Evolutionary conservation across 2,113 vertebrate genomes (phyloP).

Genomic region (Cebus imitator): DNA sequence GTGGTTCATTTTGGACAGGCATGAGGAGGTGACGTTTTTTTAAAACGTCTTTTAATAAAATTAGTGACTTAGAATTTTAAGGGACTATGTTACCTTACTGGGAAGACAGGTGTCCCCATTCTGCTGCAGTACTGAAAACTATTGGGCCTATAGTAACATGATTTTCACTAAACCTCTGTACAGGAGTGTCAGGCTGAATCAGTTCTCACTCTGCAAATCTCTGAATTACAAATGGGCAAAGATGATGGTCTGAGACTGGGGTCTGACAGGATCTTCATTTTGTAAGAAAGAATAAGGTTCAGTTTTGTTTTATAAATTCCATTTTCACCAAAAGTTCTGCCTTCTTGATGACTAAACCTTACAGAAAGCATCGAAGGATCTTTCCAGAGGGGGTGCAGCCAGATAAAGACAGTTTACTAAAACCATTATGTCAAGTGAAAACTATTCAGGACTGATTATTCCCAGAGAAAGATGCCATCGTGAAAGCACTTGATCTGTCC

Average conservation of each 20-base stretch:
- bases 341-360: not conserved
- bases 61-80: not conserved
- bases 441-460: not conserved
- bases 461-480: not conserved
- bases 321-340: not conserved
- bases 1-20: not conserved
- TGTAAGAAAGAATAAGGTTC: not conserved
- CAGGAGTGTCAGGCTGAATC: not conserved
- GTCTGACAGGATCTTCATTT: not conserved
- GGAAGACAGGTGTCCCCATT: not conserved
- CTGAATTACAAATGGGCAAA: not conserved
- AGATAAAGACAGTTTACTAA: not conserved
- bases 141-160: not conserved
- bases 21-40: not conserved
- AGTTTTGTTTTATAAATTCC: not conserved
- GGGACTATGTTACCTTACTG: not conserved
- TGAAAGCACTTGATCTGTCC: not conserved
- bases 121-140: not conserved
- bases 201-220: fast-evolving
- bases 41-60: not conserved
- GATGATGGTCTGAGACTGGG: not conserved
- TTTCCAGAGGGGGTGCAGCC: not conserved
- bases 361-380: not conserved
- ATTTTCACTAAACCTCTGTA: not conserved
- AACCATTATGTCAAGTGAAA: not conserved